Evolutionary conservation across 2,797 vertebrate species (phyloP).

Genomic region (Channa striata): DNA sequence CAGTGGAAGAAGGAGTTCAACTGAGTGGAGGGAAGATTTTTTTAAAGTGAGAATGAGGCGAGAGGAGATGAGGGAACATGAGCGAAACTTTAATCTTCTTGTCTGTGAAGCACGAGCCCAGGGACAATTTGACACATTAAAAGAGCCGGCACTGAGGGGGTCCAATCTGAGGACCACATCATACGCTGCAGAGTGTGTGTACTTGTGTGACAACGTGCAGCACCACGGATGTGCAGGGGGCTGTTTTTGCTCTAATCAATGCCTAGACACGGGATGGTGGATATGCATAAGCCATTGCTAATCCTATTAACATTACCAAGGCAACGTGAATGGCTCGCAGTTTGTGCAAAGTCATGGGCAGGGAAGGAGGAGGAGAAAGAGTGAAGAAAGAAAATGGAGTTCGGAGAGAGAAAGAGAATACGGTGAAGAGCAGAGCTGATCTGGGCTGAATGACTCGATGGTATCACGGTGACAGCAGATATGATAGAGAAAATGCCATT

Average conservation of each 20-base stretch:
- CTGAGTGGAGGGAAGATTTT: constrained; percentile 51
- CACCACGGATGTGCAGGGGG: constrained; percentile 73
- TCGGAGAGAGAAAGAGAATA: constrained; percentile 28
- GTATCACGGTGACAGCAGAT: constrained; percentile 69
- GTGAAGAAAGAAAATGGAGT: constrained; percentile 27
- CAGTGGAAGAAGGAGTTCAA: constrained; percentile 41
- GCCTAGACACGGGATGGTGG: constrained; percentile 81
- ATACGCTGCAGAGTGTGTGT: constrained; percentile 61
- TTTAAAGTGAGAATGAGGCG: constrained; percentile 47
- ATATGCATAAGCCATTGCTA: constrained; percentile 83
- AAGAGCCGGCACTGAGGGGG: constrained; percentile 54
- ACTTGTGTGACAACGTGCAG: constrained; percentile 62
- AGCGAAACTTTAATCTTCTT: constrained; percentile 75
- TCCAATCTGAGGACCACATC: constrained; percentile 65
- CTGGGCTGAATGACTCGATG: constrained; percentile 64
- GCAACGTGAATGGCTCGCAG: constrained; percentile 80
- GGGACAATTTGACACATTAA: constrained; percentile 75
- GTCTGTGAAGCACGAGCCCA: constrained; percentile 72
- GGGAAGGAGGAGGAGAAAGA: constrained; percentile 42
- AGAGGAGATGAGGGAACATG: constrained; percentile 50
- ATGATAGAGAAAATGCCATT: constrained; percentile 76
- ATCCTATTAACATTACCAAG: constrained; percentile 87
- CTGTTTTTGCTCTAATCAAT: constrained; percentile 81
- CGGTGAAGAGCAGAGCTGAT: constrained; percentile 35
- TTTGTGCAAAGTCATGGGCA: constrained; percentile 80